Base-by-base conservation (phyloP, 1,140 invertebrate species). In the Tetraneura akinire region DNA sequence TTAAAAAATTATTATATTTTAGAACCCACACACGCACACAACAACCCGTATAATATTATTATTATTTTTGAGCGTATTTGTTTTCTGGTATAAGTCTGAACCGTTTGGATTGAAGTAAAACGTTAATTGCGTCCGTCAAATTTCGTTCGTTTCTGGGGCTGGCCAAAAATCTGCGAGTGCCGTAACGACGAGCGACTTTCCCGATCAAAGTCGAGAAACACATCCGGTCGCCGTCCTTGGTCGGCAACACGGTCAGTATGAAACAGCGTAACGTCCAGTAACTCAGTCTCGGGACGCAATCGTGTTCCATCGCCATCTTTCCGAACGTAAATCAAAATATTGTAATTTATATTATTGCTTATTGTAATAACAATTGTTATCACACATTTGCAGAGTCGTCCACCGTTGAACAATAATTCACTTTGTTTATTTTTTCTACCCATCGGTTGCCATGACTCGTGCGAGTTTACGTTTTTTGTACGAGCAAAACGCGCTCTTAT, bases 211-310 rank as follows among this genome's bases (percentile, higher is more conserved):
- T 51, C 16, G 14, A 5, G 3, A 71, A 71, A 3, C 16, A 9
- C 1, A n/a, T 71, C 8, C 6, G 23, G 3, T 16, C 45, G 3
- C 23, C 47, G 3, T 14, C 11, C 11, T 4, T 14, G 8, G 26
- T 70, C 23, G 68, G 23, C 26, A 71, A 32, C 6, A n/a, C 1
- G 3, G 49, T 71, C 45, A 71, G 4, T 23, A 71, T 14, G 16
- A 71, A 71, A 71, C 68, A 49, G 29, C 45, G 23, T 3, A 71
- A 29, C 45, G 47, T 71, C 68, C 68, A 71, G 45, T 71, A 71
- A 23, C 68, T 51, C 9, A 71, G 9, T 32, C 26, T 71, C 6
- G 42, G 21, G 0, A 26, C 13, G 8, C 8, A 8, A 16, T 14
- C 3, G 8, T 0, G 23, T 37, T 37, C 32, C 13, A 13, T 18